Conservation (phyloP, 2,113 vertebrate genomes). For the Noturus placidus region DNA sequence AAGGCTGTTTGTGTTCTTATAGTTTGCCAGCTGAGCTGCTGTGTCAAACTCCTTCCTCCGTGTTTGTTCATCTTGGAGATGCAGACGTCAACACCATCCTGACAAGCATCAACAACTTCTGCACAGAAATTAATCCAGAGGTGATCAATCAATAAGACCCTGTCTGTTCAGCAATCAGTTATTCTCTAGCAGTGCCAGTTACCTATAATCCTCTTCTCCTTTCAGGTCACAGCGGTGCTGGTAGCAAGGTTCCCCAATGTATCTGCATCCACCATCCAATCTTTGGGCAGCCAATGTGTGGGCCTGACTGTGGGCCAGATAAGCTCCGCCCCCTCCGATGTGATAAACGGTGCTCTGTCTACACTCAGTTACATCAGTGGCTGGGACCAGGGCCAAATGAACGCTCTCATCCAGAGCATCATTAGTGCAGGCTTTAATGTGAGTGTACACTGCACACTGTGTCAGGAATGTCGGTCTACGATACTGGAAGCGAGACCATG, state of each 20-base stretch:
- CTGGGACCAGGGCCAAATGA: conserved; percentile 62
- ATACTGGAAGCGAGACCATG: not conserved
- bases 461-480: not conserved
- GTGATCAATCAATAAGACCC: not conserved
- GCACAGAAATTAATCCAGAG: not conserved
- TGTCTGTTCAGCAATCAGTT: not conserved
- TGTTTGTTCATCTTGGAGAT: not conserved
- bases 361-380: conserved; percentile 51
- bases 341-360: conserved; percentile 53
- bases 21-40: not conserved
- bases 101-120: too few species aligned
- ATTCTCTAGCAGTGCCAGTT: not conserved
- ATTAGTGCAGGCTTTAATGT: conserved; percentile 53
- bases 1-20: not conserved
- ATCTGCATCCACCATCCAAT: conserved; percentile 33
- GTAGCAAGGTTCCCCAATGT: conserved; percentile 58
- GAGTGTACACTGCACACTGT: conserved; percentile 7
- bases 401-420: conserved; percentile 52
- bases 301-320: conserved; percentile 59
- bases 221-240: conserved; percentile 32
- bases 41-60: not conserved
- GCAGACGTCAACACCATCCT: too few species aligned
- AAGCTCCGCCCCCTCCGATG: conserved; percentile 30
- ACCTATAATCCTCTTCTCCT: not conserved
- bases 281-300: conserved; percentile 52